Base-by-base conservation (phyloP, 2,888 invertebrate species). In the Anthophora plumipes region DNA sequence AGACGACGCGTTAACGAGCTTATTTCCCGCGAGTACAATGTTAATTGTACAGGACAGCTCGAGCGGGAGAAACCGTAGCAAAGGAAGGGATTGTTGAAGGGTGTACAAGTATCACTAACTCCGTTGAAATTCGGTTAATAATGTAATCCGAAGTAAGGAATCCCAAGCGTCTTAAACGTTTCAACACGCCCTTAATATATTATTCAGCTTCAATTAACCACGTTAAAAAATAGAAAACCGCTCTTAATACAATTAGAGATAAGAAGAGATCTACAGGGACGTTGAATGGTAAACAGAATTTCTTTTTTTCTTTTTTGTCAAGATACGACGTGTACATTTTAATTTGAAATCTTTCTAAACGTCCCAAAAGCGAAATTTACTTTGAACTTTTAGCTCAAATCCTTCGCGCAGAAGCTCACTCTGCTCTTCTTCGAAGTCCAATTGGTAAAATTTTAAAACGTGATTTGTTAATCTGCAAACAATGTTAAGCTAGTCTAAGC, bases 11-110 rank as follows among this genome's bases (percentile, higher is more conserved):
- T 72, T 80, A 55, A 50, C 20, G 31, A 5, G 80, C 43, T 80
- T 61, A 80, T 80, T 80, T 80, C 80, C 80, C 80, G 50, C 25
- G 67, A 73, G 80, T 48, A 63, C 46, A n/a, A n/a, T n/a, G 39
- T 22, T 80, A 80, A 80, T 80, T 73, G 73, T 57, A 6, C 46
- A 14, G 25, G 79, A 43, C 77, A 25, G 39, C 5, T 20, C 46
- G 25, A 14, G 17, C 25, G 31, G 17, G 68, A 48, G 67, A 63
- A 79, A 41, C 22, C n/a, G 54, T 20, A 41, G 43, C 8, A 59
- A 12, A 60, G 67, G 61, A 60, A 61, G 60, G n/a, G n/a, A n/a
- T 55, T 57, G 80, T 55, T 55, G 55, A 80, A 68, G 48, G 66
- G 50, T 39, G 31, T 17, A 37, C 71, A 31, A 48, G 31, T 70